Evolutionary conservation across 2,797 vertebrate genomes (phyloP).

Genomic region (Sebastes aleutianus): DNA sequence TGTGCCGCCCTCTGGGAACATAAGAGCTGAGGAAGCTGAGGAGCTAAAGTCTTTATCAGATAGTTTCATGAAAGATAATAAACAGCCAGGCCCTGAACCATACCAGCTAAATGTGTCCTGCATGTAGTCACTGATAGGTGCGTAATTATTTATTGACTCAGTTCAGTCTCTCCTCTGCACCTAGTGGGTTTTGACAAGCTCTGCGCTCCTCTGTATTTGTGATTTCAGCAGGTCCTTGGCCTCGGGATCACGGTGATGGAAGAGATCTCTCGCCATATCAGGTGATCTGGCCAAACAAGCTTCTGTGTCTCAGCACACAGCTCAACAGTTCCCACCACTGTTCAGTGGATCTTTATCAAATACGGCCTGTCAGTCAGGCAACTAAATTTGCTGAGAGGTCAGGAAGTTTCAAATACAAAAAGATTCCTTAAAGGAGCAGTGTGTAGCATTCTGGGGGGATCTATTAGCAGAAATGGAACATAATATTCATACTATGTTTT

Average conservation of each 20-base stretch:
- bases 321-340: constrained; percentile 71
- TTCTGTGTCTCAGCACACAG: constrained; percentile 84
- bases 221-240: constrained; percentile 86
- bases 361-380: constrained; percentile 16
- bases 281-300: constrained; percentile 89
- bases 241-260: constrained; percentile 75
- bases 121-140: constrained; percentile 70
- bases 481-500: too few species aligned
- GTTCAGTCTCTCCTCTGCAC: constrained; percentile 68
- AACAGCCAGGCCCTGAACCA: constrained; percentile 73
- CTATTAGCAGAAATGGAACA: too few species aligned
- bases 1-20: constrained; percentile 83
- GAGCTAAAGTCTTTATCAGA: constrained; percentile 79
- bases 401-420: not conserved
- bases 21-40: constrained; percentile 67
- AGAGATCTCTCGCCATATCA: constrained; percentile 82
- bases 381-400: constrained; percentile 2
- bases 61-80: constrained; percentile 85
- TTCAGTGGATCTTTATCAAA: constrained; percentile 62
- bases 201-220: constrained; percentile 76
- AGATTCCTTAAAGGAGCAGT: not conserved
- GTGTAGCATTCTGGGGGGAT: too few species aligned
- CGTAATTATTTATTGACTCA: constrained; percentile 75
- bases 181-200: constrained; percentile 63
- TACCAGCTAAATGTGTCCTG: constrained; percentile 45